These are phyloP conservation scores for Grus americana DNA, from an alignment of 2,113 vertebrate species.

Conservation along the genomic window DNA sequence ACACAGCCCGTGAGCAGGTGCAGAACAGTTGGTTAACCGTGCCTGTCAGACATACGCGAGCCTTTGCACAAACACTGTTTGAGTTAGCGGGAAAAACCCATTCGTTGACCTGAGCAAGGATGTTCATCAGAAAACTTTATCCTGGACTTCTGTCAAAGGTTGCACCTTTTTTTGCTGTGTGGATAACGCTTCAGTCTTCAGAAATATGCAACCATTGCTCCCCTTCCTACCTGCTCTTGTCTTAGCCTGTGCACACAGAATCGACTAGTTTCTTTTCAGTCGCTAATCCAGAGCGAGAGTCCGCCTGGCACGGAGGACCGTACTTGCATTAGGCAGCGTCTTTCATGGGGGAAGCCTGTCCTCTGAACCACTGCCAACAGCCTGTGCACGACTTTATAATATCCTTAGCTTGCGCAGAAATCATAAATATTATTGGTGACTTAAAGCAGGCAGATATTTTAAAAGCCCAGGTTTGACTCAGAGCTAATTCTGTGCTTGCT, in stretches of 20 bases:
- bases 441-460: not conserved
- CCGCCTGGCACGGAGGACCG: not conserved
- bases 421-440: not conserved
- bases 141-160: not conserved
- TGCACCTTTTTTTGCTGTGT: not conserved
- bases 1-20: not conserved
- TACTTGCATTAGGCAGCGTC: not conserved
- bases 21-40: not conserved
- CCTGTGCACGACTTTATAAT: not conserved
- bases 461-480: not conserved
- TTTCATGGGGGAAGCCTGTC: not conserved
- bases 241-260: not conserved
- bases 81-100: not conserved
- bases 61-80: not conserved
- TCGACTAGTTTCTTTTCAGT: not conserved
- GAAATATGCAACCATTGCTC: not conserved
- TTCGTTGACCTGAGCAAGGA: not conserved
- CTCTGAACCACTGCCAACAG: not conserved
- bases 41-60: not conserved
- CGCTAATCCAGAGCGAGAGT: not conserved
- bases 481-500: not conserved
- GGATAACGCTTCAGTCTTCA: not conserved
- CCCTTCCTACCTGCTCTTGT: not conserved
- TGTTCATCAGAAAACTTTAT: not conserved
- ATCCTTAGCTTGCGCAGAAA: not conserved